Evolutionary conservation across 2,888 invertebrate genomes (phyloP), one percentile per base, ranked within the genome.

Genomic region (Gibbula magus): DNA sequence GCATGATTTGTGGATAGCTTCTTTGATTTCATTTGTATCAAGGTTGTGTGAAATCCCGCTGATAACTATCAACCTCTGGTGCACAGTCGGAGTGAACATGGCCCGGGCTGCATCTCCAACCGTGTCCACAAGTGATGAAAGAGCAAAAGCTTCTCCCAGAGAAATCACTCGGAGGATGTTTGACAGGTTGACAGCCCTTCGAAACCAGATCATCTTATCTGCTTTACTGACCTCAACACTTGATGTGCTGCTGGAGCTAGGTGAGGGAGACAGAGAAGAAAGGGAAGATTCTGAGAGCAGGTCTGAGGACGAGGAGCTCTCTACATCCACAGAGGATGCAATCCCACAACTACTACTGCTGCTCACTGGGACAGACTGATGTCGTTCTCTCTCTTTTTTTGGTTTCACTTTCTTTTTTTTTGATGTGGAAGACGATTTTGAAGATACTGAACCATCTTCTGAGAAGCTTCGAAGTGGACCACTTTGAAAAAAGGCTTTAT

Each of bases 401-500:
- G 90, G 89, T 81, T 91, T 92, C 56, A 92, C 79, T 75, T 92
- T 92, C 83, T 92, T 92, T 80, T 90, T 84, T 83, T 91, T 91
- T 51, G 88, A 86, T 2, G 87, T 80, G 8, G 89, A 84, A 18
- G 88, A 88, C 0, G 91, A 89, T 79, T 89, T 90, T 10, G 83
- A 45, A 80, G 84, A 20, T 75, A 81, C 39, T 70, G 81, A 25
- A 56, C 81, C 66, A 32, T 83, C 83, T 13, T 78, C 39, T 20
- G 73, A 53, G 8, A 79, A 45, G 39, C 82, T 79, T 16, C 81
- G 29, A 53, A 82, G 80, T 32, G 67, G 67, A 29, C 25, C 7
- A 29, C 29, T 67, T 4, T 29, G 67, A n/a, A 67, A 29, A 29
- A 67, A 29, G n/a, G 67, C 32, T n/a, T 29, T 67, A 7, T 45